A percentile compares a stretch with the other conserved stretches of the same genome.
These are phyloP conservation scores for Saturnia pavonia DNA, from an alignment of 2,888 invertebrate species.

Conservation along the genomic window DNA sequence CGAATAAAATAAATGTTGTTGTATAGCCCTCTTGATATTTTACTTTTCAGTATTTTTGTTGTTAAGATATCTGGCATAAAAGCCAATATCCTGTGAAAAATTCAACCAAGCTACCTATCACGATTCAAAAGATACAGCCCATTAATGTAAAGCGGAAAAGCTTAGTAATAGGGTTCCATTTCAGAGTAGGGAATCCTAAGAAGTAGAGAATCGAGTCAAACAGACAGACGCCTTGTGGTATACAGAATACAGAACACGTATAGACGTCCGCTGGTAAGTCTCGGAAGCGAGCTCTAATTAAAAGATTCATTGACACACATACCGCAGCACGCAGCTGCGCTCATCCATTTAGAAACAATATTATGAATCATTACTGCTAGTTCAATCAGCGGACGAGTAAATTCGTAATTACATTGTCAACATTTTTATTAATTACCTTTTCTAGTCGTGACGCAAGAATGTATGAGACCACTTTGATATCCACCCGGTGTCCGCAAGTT, in stretches of 20 bases:
- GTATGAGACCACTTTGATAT: not conserved
- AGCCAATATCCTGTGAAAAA: too few species aligned
- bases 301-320: slow-evolving; percentile 45
- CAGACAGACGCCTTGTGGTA: not conserved
- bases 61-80: too few species aligned
- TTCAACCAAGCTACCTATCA: too few species aligned
- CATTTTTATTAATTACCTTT: slow-evolving; percentile 6
- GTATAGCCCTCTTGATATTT: too few species aligned
- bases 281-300: slow-evolving; percentile 34
- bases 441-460: not conserved
- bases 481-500: not conserved
- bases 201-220: not conserved
- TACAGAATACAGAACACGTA: not conserved
- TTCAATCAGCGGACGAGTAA: not conserved
- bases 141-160: not conserved
- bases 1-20: too few species aligned
- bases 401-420: slow-evolving; percentile 12
- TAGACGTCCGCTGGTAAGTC: not conserved
- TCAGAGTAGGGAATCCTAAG: not conserved
- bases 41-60: too few species aligned
- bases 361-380: slow-evolving; percentile 20
- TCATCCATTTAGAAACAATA: slow-evolving; percentile 28
- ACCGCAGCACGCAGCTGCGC: slow-evolving; percentile 21
- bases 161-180: not conserved
- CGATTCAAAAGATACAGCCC: too few species aligned